Percentiles rank a stretch among this genome's conserved stretches.
phyloP scores from a whole-genome alignment of 2,113 vertebrate species.

The Philantomba maxwellii region DNA sequence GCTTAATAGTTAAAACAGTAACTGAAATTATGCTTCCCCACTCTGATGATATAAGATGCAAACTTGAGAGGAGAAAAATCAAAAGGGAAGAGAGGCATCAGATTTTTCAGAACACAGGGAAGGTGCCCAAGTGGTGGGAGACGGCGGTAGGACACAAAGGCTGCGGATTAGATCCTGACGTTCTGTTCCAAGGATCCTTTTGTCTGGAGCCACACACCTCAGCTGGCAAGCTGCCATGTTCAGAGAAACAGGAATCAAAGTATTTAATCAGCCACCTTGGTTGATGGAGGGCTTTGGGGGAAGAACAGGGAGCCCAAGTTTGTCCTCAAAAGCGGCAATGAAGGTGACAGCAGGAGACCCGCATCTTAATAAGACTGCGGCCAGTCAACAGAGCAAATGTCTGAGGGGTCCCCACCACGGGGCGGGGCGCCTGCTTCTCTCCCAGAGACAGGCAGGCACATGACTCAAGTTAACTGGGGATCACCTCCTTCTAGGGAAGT shows the following conservation, averaged over 20 bases:
- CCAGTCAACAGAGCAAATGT: constrained; percentile 53
- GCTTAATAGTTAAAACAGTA: background rate
- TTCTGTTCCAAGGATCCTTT: background rate
- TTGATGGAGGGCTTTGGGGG: background rate
- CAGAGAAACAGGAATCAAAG: constrained; percentile 21
- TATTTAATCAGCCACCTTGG: background rate
- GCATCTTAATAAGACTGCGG: background rate
- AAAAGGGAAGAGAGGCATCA: background rate
- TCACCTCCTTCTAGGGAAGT: background rate
- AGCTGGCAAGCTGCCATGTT: background rate
- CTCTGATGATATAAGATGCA: background rate
- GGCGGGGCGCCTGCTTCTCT: background rate
- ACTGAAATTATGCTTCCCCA: background rate
- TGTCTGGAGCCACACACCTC: background rate
- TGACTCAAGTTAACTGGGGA: constrained; percentile 26
- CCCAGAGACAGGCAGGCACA: background rate
- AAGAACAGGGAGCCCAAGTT: background rate
- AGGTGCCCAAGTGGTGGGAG: too few relatives aligned
- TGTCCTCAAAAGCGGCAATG: background rate
- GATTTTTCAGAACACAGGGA: background rate
- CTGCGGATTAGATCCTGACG: background rate
- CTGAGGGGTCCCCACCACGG: background rate
- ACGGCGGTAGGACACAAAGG: background rate
- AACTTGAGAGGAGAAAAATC: background rate
- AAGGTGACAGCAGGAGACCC: background rate